These are phyloP conservation scores for Ophioderma brevispina DNA, from an alignment of 35 echinoderm and acorn worm species.

Conservation along the genomic window DNA sequence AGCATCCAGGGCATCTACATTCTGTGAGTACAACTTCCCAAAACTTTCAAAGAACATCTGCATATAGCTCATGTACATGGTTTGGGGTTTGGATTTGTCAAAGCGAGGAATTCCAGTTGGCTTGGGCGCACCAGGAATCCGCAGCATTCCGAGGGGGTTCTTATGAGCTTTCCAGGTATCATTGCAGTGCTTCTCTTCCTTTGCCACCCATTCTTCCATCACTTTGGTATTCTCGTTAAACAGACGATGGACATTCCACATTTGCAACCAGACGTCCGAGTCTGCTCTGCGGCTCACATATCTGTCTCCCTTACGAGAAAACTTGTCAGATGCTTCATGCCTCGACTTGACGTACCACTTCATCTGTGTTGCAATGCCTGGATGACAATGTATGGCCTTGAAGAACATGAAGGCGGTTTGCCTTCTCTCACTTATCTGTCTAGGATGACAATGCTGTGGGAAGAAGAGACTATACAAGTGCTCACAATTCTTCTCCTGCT, in stretches of 20 bases:
- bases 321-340: background rate
- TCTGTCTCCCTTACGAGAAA: background rate
- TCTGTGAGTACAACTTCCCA: background rate
- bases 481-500: background rate
- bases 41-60: slow-evolving; percentile 5
- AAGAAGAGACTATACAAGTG: slow-evolving; percentile 37
- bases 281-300: slow-evolving; percentile 14
- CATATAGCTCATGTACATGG: slow-evolving; percentile 23
- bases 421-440: slow-evolving; percentile 21
- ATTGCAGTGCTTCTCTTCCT: slow-evolving; percentile 21
- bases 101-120: slow-evolving; percentile 3
- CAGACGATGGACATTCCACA: slow-evolving; percentile 30
- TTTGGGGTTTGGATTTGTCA: background rate
- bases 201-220: slow-evolving; percentile 28
- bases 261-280: background rate
- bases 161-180: background rate
- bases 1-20: slow-evolving; percentile 3
- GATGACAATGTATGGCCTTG: background rate
- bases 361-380: background rate
- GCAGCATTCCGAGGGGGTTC: background rate
- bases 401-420: background rate
- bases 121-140: background rate
- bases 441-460: slow-evolving; percentile 45
- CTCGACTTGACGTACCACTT: background rate
- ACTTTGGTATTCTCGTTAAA: slow-evolving; percentile 9